Percentiles rank a stretch among this genome's conserved stretches.
Conservation (phyloP, 1,140 invertebrate species). For the Lasaia peninsularis region DNA sequence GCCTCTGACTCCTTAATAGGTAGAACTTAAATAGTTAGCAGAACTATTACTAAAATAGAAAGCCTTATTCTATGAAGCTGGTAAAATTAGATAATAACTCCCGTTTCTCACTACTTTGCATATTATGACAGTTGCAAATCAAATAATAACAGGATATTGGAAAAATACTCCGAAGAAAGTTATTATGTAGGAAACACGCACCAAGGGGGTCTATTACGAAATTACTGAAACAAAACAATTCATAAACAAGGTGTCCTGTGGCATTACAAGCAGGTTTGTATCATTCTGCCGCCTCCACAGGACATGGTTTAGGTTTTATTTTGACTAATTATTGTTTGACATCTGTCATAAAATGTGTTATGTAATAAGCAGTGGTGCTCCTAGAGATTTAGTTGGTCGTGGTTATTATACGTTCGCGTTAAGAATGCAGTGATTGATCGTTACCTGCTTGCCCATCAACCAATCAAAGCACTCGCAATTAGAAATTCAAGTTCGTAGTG, state of each 20-base stretch:
- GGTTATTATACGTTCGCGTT: no score
- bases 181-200: background rate
- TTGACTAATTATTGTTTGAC: background rate
- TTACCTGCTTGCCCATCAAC: no score
- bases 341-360: no score
- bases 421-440: no score
- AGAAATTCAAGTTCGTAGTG: no score
- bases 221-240: slow-evolving; percentile 14
- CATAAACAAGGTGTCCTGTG: background rate
- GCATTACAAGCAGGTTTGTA: background rate
- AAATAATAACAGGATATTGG: background rate
- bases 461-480: no score
- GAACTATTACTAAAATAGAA: background rate
- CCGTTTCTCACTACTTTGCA: background rate
- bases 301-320: slow-evolving; percentile 3
- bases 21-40: background rate
- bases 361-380: no score
- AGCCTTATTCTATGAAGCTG: background rate
- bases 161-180: background rate
- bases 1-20: no score
- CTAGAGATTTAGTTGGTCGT: no score
- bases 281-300: background rate
- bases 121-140: background rate
- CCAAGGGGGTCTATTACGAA: slow-evolving; percentile 14
- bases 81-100: background rate